phyloP scores from a whole-genome alignment of 2,797 vertebrate species.

The Spea hammondii region DNA sequence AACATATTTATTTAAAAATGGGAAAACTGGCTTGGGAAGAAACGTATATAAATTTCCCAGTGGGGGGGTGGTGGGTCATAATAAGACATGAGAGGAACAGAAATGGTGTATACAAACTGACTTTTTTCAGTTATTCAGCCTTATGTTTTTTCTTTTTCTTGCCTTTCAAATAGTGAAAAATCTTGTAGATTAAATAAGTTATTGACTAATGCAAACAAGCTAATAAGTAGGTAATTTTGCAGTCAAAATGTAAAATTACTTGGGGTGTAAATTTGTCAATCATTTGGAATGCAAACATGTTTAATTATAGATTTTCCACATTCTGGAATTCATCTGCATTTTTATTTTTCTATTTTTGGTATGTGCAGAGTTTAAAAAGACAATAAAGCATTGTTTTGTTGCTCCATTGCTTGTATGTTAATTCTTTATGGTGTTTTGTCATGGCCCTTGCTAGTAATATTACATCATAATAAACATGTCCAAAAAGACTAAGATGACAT shows the following conservation, averaged over 20 bases:
- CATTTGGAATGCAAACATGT: constrained; percentile 35
- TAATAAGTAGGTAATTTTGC: constrained; percentile 4
- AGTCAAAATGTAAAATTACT: constrained; percentile 7
- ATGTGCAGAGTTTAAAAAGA: constrained; percentile 59
- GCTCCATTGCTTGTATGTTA: not conserved
- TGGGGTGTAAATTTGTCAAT: not conserved
- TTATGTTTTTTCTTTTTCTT: not conserved
- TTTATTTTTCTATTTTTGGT: constrained; percentile 62
- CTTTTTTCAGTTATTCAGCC: not conserved
- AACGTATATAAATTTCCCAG: too few species aligned
- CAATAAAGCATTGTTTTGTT: constrained; percentile 69
- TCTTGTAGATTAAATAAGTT: not conserved
- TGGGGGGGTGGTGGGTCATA: too few species aligned
- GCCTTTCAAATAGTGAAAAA: not conserved
- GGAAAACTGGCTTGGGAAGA: too few species aligned
- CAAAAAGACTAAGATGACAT: too few species aligned
- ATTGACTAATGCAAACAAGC: not conserved
- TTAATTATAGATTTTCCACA: constrained; percentile 53
- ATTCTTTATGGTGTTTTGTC: not conserved
- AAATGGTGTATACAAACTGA: not conserved
- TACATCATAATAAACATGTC: too few species aligned
- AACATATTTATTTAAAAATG: too few species aligned
- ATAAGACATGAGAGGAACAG: not conserved
- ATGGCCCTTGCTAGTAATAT: too few species aligned
- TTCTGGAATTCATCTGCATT: constrained; percentile 59